Percentiles rank a stretch among this genome's conserved stretches.
Conservation (phyloP, 2,888 invertebrate species). For the Polydrusus pterygomalis region DNA sequence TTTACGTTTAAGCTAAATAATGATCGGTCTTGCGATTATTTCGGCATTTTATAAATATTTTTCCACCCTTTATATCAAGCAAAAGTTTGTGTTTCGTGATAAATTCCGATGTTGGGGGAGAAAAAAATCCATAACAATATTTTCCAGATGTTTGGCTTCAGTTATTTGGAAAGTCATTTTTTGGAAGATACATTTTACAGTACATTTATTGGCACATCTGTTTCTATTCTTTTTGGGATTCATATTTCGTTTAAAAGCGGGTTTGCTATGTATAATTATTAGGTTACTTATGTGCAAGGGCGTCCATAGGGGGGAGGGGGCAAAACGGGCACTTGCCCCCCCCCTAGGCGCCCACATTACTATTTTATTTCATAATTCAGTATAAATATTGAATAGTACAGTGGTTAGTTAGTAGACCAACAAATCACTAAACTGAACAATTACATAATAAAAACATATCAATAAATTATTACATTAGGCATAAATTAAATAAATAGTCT, state of each 20-base stretch:
- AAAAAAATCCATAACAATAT: conserved; percentile 22
- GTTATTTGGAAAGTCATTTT: background rate
- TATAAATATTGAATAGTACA: no score
- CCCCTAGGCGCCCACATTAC: no score
- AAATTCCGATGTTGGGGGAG: background rate
- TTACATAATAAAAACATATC: no score
- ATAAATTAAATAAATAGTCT: no score
- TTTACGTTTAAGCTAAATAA: background rate
- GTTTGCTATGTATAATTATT: no score
- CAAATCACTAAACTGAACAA: no score
- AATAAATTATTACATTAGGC: no score
- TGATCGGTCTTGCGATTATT: conserved; percentile 1
- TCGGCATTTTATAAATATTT: background rate
- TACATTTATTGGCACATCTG: conserved; percentile 1
- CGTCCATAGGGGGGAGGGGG: no score
- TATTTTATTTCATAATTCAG: no score
- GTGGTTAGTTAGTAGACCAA: no score
- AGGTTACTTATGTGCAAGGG: no score
- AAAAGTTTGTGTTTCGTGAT: background rate
- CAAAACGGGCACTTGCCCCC: no score
- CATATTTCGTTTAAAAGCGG: background rate
- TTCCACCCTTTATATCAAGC: background rate
- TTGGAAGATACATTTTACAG: conserved; percentile 1
- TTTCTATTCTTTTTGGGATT: background rate
- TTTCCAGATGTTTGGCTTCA: conserved; percentile 22